phyloP scores from a whole-genome alignment of 2,113 vertebrate genomes.

The Cebus imitator region DNA sequence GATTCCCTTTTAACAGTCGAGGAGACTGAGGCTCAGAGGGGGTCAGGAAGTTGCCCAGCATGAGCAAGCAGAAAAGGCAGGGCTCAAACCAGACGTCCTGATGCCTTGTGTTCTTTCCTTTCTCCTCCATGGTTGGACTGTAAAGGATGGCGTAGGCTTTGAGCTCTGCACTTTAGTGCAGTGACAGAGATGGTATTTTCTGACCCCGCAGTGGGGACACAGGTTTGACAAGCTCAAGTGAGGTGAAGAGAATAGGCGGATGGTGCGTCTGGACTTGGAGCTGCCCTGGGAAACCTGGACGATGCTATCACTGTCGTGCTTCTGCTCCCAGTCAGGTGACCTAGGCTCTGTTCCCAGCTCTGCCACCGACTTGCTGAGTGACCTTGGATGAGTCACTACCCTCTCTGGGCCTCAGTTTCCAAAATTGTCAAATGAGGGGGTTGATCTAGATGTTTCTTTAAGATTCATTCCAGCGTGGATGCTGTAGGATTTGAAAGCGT shows the following conservation, averaged over 20 bases:
- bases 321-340: not conserved
- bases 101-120: not conserved
- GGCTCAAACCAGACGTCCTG: not conserved
- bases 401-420: not conserved
- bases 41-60: not conserved
- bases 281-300: not conserved
- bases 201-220: not conserved
- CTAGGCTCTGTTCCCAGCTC: not conserved
- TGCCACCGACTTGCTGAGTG: not conserved
- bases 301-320: rapidly evolving
- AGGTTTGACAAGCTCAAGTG: not conserved
- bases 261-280: not conserved
- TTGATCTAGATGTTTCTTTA: not conserved
- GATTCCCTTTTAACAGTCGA: not conserved
- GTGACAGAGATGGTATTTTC: not conserved
- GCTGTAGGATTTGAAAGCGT: rapidly evolving
- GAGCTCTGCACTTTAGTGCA: not conserved
- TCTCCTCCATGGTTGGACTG: not conserved
- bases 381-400: not conserved
- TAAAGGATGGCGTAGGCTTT: not conserved
- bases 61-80: not conserved
- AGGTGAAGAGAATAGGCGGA: not conserved
- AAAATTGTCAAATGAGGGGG: not conserved
- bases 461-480: not conserved
- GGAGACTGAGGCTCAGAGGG: not conserved